Evolutionary conservation across 2,888 invertebrate genomes (phyloP), one percentile per base, ranked within the genome.

Genomic region (Chloroclystis v-ata): DNA sequence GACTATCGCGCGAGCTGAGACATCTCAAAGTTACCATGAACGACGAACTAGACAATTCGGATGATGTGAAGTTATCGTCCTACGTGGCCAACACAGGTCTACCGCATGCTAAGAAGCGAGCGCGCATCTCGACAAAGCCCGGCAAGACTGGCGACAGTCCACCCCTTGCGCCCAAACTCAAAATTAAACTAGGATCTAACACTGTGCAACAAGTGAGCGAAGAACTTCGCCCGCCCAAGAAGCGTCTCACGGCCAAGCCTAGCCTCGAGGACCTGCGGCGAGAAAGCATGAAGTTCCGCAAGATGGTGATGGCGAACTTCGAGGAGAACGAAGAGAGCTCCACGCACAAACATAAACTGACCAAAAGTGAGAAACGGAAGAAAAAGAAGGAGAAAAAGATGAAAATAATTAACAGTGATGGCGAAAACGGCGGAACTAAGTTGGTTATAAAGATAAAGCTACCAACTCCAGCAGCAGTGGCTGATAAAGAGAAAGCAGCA

Each of bases 201-300:
- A 81, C 83, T 32, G 87, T 90, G 38, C 90, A 90, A 54, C 89
- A 89, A 53, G 78, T 85, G n/a, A 72, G 63, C 24, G 86, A 85
- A 14, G 89, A 75, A 78, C 90, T 65, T 77, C 79, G 94, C 55
- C 96, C 96, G 38, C 96, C 96, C 1, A 96, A 96, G 80, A 96
- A 96, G 71, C 91, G 95, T 10, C 74, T 93, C 16, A 47, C 64
- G 14, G 87, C 91, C 48, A 91, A 90, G 52, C 94, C 94, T 0
- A 92, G 92, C 52, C 91, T 95, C 56, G 94, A 96, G 75, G 95
- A 95, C 67, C 78, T 95, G 38, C 92, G 92, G 54, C 90, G 95
- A 1, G 95, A 96, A 65, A 95, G 94, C 62, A 96, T 96, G 96
- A 95, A 95, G 69, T 96, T 91, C 76, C 90, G 96, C 10, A 91